Base-by-base conservation (phyloP, 2,113 vertebrate species). In the Nymphicus hollandicus region DNA sequence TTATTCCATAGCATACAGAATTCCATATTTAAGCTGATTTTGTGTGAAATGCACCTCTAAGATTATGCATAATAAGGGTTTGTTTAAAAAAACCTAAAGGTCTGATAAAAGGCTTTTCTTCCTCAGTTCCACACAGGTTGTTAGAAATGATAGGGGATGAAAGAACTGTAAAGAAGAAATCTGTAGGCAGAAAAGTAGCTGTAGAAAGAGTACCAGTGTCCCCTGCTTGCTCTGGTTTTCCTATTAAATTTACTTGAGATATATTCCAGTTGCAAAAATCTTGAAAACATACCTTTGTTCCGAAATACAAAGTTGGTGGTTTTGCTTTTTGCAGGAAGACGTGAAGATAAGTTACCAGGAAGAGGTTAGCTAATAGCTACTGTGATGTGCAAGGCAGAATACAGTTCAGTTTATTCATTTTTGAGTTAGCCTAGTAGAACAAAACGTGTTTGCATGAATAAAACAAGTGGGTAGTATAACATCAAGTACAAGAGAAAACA, bases 401-500 rank as follows among this genome's bases (percentile, higher is more conserved):
- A n/a, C 63, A 31, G 74, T 86, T 94, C 64, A 69, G 55, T 86
- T 91, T 84, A 60, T 91, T 86, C 28, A 43, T 60, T 94, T 96
- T 69, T 83, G 52, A 81, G 46, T 78, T 74, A 83, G 55, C 1
- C 1, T 56, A 71, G 46, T 79, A 66, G 58, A 84, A 84, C 25
- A 92, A 93, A 89, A 68, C 9, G 65, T 92, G 64, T 64, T 88
- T 91, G 33, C 33, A 44, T 91, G 88, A 95, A 86, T 92, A 90
- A 77, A 91, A 55, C 22, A 93, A 91, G 80, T 70, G 88, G 82
- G 69, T 86, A 95, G 68, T 50, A 23, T 71, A 81, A 69, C 39
- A 85, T 44, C 43, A 28, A 0, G 3, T 65, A 82, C 1, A n/a
- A 94, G 44, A 87, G 58, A 31, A 93, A 88, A 64, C 37, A 71